Conservation (phyloP, 2,888 invertebrate genomes). For the Machimus rusticus region DNA sequence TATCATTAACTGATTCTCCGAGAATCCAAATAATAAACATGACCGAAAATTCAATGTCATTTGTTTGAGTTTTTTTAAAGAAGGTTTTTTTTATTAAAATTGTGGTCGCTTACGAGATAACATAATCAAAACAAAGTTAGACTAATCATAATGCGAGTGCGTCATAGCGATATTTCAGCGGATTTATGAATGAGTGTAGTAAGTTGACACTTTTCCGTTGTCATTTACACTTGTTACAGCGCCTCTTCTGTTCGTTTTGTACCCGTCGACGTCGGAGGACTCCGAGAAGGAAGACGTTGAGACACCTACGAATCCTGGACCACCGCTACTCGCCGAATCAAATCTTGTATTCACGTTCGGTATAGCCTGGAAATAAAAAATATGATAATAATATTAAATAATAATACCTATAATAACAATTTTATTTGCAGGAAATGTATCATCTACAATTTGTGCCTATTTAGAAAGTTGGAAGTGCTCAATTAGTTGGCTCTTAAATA, state of each 20-base stretch:
- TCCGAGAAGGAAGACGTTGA: slow-evolving; percentile 71
- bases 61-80: not conserved
- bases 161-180: not conserved
- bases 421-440: too few species aligned
- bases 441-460: too few species aligned
- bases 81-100: not conserved
- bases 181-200: slow-evolving; percentile 60
- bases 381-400: too few species aligned
- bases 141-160: slow-evolving; percentile 5
- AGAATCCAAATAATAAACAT: not conserved
- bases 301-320: slow-evolving; percentile 64
- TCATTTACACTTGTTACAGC: slow-evolving; percentile 75
- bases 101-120: slow-evolving; percentile 1
- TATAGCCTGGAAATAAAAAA: slow-evolving; percentile 57
- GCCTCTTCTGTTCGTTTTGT: slow-evolving; percentile 65
- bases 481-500: too few species aligned
- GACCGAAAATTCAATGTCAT: slow-evolving; percentile 10
- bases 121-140: slow-evolving; percentile 1
- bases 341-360: slow-evolving; percentile 65
- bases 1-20: not conserved
- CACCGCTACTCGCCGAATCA: slow-evolving; percentile 54
- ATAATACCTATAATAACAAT: too few species aligned
- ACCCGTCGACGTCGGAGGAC: slow-evolving; percentile 69
- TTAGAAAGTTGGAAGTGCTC: too few species aligned
- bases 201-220: slow-evolving; percentile 75